phyloP scores from a whole-genome alignment of 2,797 vertebrate genomes.

The Pogonophryne albipinna region DNA sequence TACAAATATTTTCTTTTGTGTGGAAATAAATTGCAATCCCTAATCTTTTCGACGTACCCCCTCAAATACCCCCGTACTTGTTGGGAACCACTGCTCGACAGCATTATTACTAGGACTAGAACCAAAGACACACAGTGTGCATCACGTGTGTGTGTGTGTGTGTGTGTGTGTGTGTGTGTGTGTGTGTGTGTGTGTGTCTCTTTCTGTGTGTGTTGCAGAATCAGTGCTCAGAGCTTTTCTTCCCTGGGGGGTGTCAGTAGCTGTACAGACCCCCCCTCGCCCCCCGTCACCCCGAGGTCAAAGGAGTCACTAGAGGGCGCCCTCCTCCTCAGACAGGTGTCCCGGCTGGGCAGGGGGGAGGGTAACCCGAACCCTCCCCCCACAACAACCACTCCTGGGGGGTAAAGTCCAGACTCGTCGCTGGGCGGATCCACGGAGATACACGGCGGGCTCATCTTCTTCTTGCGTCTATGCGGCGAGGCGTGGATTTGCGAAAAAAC shows the following conservation, averaged over 20 bases:
- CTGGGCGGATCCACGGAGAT: constrained; percentile 96
- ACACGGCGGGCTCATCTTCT: constrained; percentile 97
- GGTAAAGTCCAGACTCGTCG: constrained; percentile 80
- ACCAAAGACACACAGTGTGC: constrained; percentile 83
- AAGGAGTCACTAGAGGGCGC: constrained; percentile 92
- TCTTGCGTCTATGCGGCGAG: constrained; percentile 87
- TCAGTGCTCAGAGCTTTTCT: constrained; percentile 92
- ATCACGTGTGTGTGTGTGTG: constrained; percentile 72
- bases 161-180: no score
- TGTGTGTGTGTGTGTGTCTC: no score
- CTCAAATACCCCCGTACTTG: no score
- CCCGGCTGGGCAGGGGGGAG: constrained; percentile 81
- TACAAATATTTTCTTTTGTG: no score
- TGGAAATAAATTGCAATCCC: no score
- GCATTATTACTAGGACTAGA: constrained; percentile 88
- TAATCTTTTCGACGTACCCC: no score
- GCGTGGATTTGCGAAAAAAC: constrained; percentile 86
- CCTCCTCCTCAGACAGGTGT: constrained; percentile 91
- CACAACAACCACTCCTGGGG: constrained; percentile 49
- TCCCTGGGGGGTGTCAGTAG: constrained; percentile 95
- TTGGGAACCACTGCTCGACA: constrained; percentile 70
- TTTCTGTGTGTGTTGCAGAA: constrained; percentile 68
- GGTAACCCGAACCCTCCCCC: constrained; percentile 74
- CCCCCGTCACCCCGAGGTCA: constrained; percentile 80
- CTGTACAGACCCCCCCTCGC: constrained; percentile 85